Evolutionary conservation across 2,797 vertebrate species (phyloP).

Genomic region (Myotis daubentonii): DNA sequence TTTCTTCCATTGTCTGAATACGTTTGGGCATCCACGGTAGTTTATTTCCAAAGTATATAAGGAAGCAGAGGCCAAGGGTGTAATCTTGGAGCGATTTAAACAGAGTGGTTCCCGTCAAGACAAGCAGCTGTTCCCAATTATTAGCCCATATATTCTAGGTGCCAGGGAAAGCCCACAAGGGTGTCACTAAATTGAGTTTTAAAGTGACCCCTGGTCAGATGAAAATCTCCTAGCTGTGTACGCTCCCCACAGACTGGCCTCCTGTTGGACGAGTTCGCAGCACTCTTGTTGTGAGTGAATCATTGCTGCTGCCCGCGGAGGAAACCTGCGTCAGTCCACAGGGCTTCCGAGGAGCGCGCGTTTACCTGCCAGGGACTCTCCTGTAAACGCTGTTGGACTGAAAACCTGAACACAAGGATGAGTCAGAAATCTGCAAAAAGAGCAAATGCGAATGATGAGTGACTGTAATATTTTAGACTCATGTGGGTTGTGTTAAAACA

Average conservation of each 20-base stretch:
- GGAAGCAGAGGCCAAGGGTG: constrained; percentile 71
- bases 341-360: not conserved
- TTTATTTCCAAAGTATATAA: constrained; percentile 76
- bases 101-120: constrained; percentile 68
- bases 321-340: not conserved
- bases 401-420: not conserved
- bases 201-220: constrained; percentile 71
- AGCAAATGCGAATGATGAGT: not conserved
- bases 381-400: not conserved
- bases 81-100: constrained; percentile 78
- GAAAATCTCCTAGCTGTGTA: constrained; percentile 71
- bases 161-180: constrained; percentile 78
- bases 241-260: constrained; percentile 38
- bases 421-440: not conserved
- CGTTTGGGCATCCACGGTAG: constrained; percentile 69
- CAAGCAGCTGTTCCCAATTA: constrained; percentile 78
- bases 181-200: constrained; percentile 71
- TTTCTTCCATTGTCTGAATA: constrained; percentile 72
- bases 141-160: constrained; percentile 75
- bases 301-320: constrained; percentile 13
- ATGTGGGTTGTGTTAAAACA: not conserved
- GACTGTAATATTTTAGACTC: not conserved
- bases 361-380: not conserved
- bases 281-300: constrained; percentile 41
- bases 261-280: constrained; percentile 59